Evolutionary conservation across 2,888 invertebrate genomes (phyloP), one percentile per base, ranked within the genome.

Genomic region (Gerris lacustris): DNA sequence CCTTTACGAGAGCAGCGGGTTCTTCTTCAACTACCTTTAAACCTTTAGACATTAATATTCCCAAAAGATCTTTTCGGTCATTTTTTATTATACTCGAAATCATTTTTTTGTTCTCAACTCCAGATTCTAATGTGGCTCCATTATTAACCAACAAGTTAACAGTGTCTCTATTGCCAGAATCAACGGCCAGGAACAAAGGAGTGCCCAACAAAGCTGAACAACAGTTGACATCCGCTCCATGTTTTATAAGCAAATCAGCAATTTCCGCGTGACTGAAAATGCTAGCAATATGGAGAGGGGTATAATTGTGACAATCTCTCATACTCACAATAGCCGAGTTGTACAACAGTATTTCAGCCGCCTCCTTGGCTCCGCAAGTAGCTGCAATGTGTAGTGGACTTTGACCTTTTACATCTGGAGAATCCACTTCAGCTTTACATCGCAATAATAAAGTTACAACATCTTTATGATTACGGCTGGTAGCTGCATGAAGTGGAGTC

Each of bases 401-500:
- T 9, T 2, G 9, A 9, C 55, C 55, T 2, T 15, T 5, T 55
- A 55, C 9, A 55, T 9, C 15, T 55, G 11, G 9, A 55, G 11
- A 55, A 15, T 55, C 15, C 55, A 55, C 55, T 11, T 55, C 55
- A 55, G 55, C 55, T 9, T 55, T 15, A 15, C 55, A 55, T 9
- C 5, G 11, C 15, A 55, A 55, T 55, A 55, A 55, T 55, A 5
- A 11, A 11, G 9, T 5, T 9, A 55, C 55, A 55, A 55, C 55
- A 11, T 55, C 11, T 11, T 55, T 11, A 55, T 55, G 55, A 55
- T 15, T 15, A 11, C 5, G 2, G 55, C 9, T 55, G 15, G 55
- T 15, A 43, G 76, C 76, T 17, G 68, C 45, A 17, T 76, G 75
- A 44, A 77, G 71, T n/a, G 75, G 70, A 18, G 72, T 74, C 15